Base-by-base conservation (phyloP, 2,888 invertebrate genomes). In the Meteorus cinctellus region DNA sequence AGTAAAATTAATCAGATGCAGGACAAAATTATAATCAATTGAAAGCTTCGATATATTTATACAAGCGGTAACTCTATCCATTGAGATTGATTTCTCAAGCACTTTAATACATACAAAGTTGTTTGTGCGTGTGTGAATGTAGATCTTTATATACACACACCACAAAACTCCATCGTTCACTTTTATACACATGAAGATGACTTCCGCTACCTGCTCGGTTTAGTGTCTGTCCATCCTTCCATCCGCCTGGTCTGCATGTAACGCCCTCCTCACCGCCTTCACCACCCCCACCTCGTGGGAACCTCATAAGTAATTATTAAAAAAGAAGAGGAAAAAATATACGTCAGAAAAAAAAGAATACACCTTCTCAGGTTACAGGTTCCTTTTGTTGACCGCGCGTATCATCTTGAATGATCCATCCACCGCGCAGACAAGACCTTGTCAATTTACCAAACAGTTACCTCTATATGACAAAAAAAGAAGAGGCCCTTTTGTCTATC, bases 211-310 rank as follows among this genome's bases (percentile, higher is more conserved):
- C 88, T 88, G 88, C 87, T 85, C 82, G 82, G 82, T 82, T 78
- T 82, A 81, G 81, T 85, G 85, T 85, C 84, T 80, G 82, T 83
- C 82, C 83, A 80, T 82, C 74, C 78, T 72, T 71, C 67, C 75
- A 69, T 79, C 77, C 77, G 69, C 77, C 71, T 84, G 83, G 85
- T 82, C 80, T 81, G 77, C 80, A 82, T 83, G 87, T 84, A 86
- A 88, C 89, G 87, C 89, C 89, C 87, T n/a, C 8, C 60, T 31
- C 31, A 41, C 27, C 60, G 70, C 88, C 87, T 88, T 85, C 87
- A 12, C 85, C 86, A 86, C 89, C 75, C 88, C 88, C 88, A 85
- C 87, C 84, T 86, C 89, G 89, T 89, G 89, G 89, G 89, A 89
- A 89, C 88, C 85, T 83, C 81, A 82, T 72, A 77, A 86, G 88